Evolutionary conservation across 2,113 vertebrate species (phyloP).

Genomic region (Tringa solitaria): DNA sequence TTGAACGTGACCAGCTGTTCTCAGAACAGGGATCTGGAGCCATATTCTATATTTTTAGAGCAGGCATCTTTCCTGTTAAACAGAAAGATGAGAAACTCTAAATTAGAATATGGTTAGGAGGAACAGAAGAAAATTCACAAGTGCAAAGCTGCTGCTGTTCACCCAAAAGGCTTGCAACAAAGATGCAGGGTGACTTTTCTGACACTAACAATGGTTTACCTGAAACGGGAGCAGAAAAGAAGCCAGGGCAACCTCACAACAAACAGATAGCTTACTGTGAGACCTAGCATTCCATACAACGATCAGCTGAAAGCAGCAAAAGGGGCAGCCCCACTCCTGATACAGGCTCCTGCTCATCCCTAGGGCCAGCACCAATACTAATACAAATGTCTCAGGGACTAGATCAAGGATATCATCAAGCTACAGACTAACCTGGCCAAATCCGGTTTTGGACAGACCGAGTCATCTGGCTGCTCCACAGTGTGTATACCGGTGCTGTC

Average conservation of each 20-base stretch:
- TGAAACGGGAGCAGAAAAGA: background rate
- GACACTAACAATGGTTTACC: background rate
- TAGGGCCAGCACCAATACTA: background rate
- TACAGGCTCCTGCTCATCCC: background rate
- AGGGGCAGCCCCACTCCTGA: background rate
- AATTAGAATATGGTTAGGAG: slow-evolving; percentile 56
- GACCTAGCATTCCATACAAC: accelerated
- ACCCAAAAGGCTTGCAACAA: slow-evolving; percentile 30
- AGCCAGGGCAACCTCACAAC: background rate
- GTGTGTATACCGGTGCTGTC: background rate
- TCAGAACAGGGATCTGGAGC: slow-evolving; percentile 65
- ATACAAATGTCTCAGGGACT: background rate
- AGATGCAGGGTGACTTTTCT: background rate
- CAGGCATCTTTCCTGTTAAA: slow-evolving; percentile 66
- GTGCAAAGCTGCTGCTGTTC: slow-evolving; percentile 50
- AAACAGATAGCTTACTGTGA: background rate
- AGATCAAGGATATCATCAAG: background rate
- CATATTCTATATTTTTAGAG: slow-evolving; percentile 66
- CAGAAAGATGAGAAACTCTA: slow-evolving; percentile 63
- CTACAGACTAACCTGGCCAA: background rate
- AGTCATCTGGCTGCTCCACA: background rate
- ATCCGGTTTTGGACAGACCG: background rate
- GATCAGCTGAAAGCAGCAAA: background rate
- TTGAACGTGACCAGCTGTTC: slow-evolving; percentile 70
- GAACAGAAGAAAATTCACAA: slow-evolving; percentile 57